Conservation (phyloP, 1,140 invertebrate genomes). For the Akabosia matsudoensis region DNA sequence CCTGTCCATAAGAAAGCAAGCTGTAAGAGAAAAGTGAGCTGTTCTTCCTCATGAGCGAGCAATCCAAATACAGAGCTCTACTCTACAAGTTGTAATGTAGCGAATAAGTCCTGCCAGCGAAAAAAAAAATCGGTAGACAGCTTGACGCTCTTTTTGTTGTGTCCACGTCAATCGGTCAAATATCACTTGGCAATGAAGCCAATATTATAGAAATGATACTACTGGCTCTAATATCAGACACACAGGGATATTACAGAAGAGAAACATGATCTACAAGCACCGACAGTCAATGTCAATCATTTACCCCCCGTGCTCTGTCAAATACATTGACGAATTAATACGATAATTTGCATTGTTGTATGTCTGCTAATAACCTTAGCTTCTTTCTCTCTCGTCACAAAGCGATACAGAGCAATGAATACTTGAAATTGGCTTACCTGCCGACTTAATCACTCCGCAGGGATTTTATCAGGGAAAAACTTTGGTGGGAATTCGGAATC, state of each 20-base stretch:
- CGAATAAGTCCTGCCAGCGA: neutral
- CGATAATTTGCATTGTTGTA: neutral
- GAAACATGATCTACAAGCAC: neutral
- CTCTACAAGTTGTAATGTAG: neutral
- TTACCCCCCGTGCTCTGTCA: neutral
- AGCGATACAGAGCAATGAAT: neutral
- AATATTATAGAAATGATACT: neutral
- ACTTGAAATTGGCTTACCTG: neutral
- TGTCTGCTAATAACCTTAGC: neutral
- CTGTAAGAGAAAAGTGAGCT: neutral
- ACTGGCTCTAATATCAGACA: neutral
- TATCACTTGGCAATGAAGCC: neutral
- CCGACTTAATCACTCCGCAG: neutral
- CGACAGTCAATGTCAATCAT: neutral
- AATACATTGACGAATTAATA: neutral
- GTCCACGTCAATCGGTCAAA: neutral
- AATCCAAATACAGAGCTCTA: neutral
- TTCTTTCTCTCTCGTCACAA: neutral
- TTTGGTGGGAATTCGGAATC: conserved; percentile 6
- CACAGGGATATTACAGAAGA: too few species aligned
- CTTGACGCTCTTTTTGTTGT: neutral
- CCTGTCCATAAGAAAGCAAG: conserved; percentile 3
- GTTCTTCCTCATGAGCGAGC: neutral
- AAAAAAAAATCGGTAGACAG: neutral
- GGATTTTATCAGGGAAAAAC: neutral